phyloP scores from a whole-genome alignment of 2,888 invertebrate genomes.

The Drosophila rubida region DNA sequence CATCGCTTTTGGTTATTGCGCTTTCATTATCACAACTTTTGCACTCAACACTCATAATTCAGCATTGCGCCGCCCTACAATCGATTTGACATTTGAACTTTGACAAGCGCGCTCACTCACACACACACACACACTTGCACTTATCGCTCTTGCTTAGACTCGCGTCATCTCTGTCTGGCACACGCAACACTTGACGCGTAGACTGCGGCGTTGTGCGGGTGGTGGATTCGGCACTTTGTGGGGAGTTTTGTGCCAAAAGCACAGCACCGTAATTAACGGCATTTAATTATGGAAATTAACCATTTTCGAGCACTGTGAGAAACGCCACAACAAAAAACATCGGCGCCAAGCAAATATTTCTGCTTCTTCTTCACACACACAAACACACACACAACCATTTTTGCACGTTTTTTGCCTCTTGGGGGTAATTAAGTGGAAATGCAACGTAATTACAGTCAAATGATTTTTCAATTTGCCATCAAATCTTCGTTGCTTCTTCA shows the following conservation, averaged over 20 bases:
- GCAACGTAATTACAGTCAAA: conserved; percentile 75
- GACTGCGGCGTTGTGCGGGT: neutral
- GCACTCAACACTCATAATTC: conserved; percentile 30
- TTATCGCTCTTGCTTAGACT: neutral
- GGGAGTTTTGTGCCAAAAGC: conserved; percentile 38
- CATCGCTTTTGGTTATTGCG: conserved; percentile 44
- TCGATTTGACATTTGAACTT: conserved; percentile 75
- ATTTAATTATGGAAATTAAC: conserved; percentile 80
- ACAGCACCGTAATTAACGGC: conserved; percentile 67
- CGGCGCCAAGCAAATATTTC: conserved; percentile 33
- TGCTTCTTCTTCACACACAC: conserved; percentile 17
- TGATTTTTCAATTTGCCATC: conserved; percentile 73
- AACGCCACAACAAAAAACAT: conserved; percentile 34
- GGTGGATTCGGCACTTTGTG: conserved; percentile 12
- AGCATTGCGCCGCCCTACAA: conserved; percentile 42
- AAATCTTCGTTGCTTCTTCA: conserved; percentile 28
- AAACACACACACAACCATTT: conserved; percentile 13
- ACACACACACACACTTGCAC: neutral
- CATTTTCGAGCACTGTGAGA: conserved; percentile 63
- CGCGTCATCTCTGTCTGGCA: conserved; percentile 20
- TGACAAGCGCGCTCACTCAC: conserved; percentile 18
- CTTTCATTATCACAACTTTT: conserved; percentile 43
- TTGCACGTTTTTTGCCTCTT: conserved; percentile 43
- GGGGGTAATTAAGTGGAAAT: conserved; percentile 72
- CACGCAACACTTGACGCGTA: neutral